Conservation (phyloP, 2,797 vertebrate species). For the Phataginus tetradactyla region DNA sequence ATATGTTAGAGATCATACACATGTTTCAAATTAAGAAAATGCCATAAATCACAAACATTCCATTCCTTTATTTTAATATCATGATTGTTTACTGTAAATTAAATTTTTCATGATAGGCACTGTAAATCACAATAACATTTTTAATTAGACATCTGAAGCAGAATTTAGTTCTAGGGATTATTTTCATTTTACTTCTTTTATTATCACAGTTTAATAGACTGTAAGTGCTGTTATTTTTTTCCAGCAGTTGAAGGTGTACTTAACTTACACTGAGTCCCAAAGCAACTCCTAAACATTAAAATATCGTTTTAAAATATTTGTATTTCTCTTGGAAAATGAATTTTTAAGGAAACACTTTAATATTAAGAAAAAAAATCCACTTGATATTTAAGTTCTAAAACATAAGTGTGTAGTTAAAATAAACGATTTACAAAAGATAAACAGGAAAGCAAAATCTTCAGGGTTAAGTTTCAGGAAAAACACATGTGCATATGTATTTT, state of each 20-base stretch:
- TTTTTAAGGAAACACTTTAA: constrained; percentile 43
- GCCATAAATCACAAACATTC: constrained; percentile 64
- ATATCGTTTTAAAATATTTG: constrained; percentile 27
- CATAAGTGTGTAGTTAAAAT: neutral
- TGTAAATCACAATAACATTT: constrained; percentile 73
- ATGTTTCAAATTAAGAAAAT: constrained; percentile 76
- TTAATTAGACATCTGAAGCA: constrained; percentile 51
- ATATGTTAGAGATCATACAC: constrained; percentile 53
- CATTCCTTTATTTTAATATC: constrained; percentile 70
- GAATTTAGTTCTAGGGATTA: neutral
- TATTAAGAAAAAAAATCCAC: neutral
- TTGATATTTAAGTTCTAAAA: neutral
- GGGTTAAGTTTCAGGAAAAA: neutral
- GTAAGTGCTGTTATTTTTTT: neutral
- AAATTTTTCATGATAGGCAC: constrained; percentile 63
- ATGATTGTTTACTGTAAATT: constrained; percentile 69
- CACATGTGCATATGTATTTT: neutral
- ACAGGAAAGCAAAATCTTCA: constrained; percentile 1
- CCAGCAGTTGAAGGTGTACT: constrained; percentile 19
- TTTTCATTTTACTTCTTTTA: constrained; percentile 35
- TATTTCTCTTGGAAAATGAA: constrained; percentile 30
- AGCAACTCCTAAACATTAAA: constrained; percentile 22
- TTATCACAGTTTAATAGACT: neutral
- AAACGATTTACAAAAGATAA: constrained; percentile 17
- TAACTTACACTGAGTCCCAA: neutral